Conservation (phyloP, 1,140 invertebrate species). For the Zaprionus inermis region DNA sequence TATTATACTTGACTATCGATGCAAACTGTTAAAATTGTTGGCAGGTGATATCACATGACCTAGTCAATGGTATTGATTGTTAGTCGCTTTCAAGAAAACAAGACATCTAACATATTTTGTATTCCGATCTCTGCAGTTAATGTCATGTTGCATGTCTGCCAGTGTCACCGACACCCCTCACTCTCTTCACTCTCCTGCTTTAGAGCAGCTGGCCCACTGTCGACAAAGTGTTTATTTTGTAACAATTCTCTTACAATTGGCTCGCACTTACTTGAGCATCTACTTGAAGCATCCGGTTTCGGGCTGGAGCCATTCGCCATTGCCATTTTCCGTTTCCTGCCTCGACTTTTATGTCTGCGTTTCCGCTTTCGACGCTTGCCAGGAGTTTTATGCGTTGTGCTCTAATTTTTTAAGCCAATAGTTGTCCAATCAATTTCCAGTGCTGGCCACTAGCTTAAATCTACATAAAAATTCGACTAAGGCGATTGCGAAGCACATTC, state of each 20-base stretch:
- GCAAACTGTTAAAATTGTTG: too few species aligned
- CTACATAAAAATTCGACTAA: constrained; percentile 67
- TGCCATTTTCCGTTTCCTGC: constrained; percentile 65
- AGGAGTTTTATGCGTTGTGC: constrained; percentile 67
- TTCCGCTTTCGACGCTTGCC: constrained; percentile 41
- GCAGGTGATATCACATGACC: too few species aligned
- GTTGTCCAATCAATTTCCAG: constrained; percentile 80
- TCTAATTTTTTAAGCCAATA: constrained; percentile 78
- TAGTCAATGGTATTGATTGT: not conserved
- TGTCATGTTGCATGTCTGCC: constrained; percentile 1
- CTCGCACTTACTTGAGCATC: constrained; percentile 13
- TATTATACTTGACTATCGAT: too few species aligned
- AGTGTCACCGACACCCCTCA: not conserved
- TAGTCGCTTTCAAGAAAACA: not conserved
- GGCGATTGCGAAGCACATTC: constrained; percentile 22
- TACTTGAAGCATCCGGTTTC: constrained; percentile 19
- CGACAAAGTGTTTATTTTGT: constrained; percentile 71
- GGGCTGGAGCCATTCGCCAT: constrained; percentile 1
- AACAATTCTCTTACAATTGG: constrained; percentile 54
- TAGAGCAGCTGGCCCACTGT: constrained; percentile 15
- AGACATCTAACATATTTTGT: constrained; percentile 2
- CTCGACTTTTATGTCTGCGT: constrained; percentile 72
- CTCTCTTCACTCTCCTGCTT: not conserved
- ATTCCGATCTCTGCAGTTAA: not conserved
- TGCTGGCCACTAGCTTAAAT: constrained; percentile 69